phyloP scores from a whole-genome alignment of 53 echinoderm and acorn worm genomes.

The Astropecten irregularis region DNA sequence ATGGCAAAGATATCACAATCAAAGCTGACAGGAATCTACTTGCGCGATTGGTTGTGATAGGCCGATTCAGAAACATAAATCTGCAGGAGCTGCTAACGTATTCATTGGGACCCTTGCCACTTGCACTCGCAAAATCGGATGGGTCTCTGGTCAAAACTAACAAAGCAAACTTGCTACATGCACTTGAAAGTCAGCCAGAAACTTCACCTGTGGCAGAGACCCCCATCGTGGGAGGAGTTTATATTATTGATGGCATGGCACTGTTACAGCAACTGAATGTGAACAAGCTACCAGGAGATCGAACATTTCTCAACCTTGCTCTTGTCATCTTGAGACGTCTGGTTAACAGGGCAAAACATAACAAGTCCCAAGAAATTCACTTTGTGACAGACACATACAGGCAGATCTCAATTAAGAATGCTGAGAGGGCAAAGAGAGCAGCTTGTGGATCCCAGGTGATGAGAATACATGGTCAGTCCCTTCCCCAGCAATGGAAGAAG shows the following conservation, averaged over 20 bases:
- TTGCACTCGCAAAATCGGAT: slow-evolving; percentile 31
- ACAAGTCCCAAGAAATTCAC: slow-evolving; percentile 22
- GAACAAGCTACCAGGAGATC: slow-evolving; percentile 11
- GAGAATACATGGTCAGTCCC: slow-evolving; percentile 1
- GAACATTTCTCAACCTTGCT: slow-evolving; percentile 35
- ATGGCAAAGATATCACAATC: slow-evolving; percentile 31
- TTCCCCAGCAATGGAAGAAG: slow-evolving; percentile 68
- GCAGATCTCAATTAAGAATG: slow-evolving; percentile 59
- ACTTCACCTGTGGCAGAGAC: not conserved
- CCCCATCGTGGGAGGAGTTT: not conserved
- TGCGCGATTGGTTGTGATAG: slow-evolving; percentile 55
- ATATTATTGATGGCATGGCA: slow-evolving; percentile 58
- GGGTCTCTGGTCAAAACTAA: slow-evolving; percentile 54
- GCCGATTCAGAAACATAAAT: slow-evolving; percentile 42
- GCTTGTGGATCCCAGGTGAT: slow-evolving; percentile 47
- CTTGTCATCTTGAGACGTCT: not conserved
- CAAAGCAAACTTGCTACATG: slow-evolving; percentile 57
- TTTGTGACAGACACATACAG: slow-evolving; percentile 71
- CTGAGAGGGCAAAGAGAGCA: slow-evolving; percentile 63
- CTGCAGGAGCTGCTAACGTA: slow-evolving; percentile 46
- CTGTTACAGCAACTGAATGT: slow-evolving; percentile 36
- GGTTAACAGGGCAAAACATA: slow-evolving; percentile 14
- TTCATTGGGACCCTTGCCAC: slow-evolving; percentile 52
- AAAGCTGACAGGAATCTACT: slow-evolving; percentile 58
- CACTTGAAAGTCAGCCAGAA: slow-evolving; percentile 14